These are phyloP conservation scores for Catocala nupta DNA, from an alignment of 2,888 invertebrate species.

Conservation along the genomic window DNA sequence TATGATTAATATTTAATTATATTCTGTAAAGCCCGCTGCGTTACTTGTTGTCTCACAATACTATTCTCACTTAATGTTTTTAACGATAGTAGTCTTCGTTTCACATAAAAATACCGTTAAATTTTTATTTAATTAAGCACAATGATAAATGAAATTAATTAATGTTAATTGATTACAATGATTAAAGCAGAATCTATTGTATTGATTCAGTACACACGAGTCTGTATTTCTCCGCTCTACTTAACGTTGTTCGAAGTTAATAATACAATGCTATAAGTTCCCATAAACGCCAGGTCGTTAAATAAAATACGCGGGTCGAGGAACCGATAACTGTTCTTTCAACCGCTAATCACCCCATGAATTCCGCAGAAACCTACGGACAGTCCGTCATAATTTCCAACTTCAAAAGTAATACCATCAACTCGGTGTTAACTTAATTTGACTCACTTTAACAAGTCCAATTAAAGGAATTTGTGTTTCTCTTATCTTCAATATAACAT, in stretches of 20 bases:
- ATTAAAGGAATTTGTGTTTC: slow-evolving; percentile 88
- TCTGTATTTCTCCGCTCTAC: slow-evolving; percentile 52
- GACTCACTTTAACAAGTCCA: slow-evolving; percentile 88
- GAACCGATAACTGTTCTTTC: slow-evolving; percentile 78
- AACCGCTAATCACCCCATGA: slow-evolving; percentile 77
- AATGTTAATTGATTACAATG: slow-evolving; percentile 40
- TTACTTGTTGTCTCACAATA: background rate
- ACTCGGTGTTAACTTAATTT: slow-evolving; percentile 88
- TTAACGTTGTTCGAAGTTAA: slow-evolving; percentile 50
- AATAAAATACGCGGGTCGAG: slow-evolving; percentile 68
- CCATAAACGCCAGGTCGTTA: slow-evolving; percentile 71
- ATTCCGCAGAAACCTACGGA: slow-evolving; percentile 70
- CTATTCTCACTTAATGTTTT: background rate
- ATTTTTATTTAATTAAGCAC: slow-evolving; percentile 3
- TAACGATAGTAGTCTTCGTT: no score
- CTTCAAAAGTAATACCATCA: slow-evolving; percentile 87
- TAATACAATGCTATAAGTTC: slow-evolving; percentile 67
- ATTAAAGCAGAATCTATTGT: slow-evolving; percentile 45
- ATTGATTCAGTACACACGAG: slow-evolving; percentile 36
- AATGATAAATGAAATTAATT: slow-evolving; percentile 33
- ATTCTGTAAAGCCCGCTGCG: background rate
- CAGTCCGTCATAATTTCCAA: slow-evolving; percentile 85
- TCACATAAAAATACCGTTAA: no score
- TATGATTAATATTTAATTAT: slow-evolving; percentile 59
- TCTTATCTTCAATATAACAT: slow-evolving; percentile 88